Evolutionary conservation across 2,888 invertebrate species (phyloP), one percentile per base, ranked within the genome.

Genomic region (Mythimna loreyi): DNA sequence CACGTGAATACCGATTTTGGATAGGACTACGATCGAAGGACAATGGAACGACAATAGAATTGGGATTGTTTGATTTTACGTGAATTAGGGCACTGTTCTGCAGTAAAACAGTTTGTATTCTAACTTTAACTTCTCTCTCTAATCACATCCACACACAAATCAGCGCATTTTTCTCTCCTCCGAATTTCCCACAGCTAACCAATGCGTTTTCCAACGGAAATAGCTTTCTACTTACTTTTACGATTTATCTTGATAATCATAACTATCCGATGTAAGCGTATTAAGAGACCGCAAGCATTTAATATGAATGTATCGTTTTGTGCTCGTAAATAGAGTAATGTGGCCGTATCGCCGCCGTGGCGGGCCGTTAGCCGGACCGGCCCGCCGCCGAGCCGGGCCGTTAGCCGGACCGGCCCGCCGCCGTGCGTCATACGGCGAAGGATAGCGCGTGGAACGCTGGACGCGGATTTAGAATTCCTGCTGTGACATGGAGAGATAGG

Each of bases 351-450:
- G 72, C 71, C 57, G 60, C 77, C 53, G 75, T 57, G 59, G 72
- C 75, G 71, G 56, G 81, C 81, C 81, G 78, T 78, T 78, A 81
- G 63, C 78, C 62, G 81, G 49, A 33, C 63, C 47, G 45, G 59
- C 49, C 28, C 49, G 62, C 59, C 36, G 57, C 77, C 53, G 75
- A 52, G 59, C 78, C 75, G 71, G 56, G 81, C 81, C 81, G 78
- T 78, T 78, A 81, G 63, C 78, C 62, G 81, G 49, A 33, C 63
- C 47, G 45, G 59, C 49, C 28, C 49, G 62, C 59, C 36, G 78
- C 71, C 56, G 78, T 77, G 57, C 53, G 53, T 77, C 78, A 78
- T 55, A 21, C 63, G 66, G 52, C 63, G 81, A 71, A 59, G 25
- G 72, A 28, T 25, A 59, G 58, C 81, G 62, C 56, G 78, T 77